Base-by-base conservation (phyloP, 2,797 vertebrate species). In the Spondyliosoma cantharus region DNA sequence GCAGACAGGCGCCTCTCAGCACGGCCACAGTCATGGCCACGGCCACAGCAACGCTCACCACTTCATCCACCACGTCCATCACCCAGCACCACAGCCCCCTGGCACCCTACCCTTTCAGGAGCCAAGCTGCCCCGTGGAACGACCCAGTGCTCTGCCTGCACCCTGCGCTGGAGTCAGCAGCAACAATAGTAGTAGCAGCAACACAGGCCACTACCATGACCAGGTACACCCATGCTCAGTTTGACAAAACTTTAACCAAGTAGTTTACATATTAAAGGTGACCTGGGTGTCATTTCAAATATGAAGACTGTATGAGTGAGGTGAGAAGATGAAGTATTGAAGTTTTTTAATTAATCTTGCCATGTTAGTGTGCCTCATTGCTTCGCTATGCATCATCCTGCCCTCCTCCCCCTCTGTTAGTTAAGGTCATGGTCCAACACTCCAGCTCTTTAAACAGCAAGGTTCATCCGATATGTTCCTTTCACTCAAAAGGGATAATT, bases 21-120 rank as follows among this genome's bases (percentile, higher is more conserved):
- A 95, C 91, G 64, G 90, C 66, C 94, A 94, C 17, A 12, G 80
- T 29, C 92, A 94, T 54, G 20, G 85, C 46, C 92, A 93, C 53
- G 62, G 77, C 50, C 94, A 98, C 90, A 74, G 90, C 87, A 94
- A 92, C 91, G 94, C 97, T 81, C 96, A 96, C 80, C 97, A 97
- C 92, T 97, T 98, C 90, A 96, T 97, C 83, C 96, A 96, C 71
- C 97, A 97, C 82, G 96, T 98, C 82, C 96, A 97, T 83, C 95
- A 96, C 88, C 93, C 96, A 57, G 95, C 96, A 66, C 94, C 97
- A 0, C 92, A 96, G 81, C 96, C 96, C 12, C 96, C 97, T 0
- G 96, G 97, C 60, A 94, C 96, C 27, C 82, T 95, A 80, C 92
- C 97, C 1, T 99, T 97, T 90, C 95, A 94, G 29, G 98, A 99